Evolutionary conservation across 2,797 vertebrate genomes (phyloP), one percentile per base, ranked within the genome.

Genomic region (Nothura maculosa): DNA sequence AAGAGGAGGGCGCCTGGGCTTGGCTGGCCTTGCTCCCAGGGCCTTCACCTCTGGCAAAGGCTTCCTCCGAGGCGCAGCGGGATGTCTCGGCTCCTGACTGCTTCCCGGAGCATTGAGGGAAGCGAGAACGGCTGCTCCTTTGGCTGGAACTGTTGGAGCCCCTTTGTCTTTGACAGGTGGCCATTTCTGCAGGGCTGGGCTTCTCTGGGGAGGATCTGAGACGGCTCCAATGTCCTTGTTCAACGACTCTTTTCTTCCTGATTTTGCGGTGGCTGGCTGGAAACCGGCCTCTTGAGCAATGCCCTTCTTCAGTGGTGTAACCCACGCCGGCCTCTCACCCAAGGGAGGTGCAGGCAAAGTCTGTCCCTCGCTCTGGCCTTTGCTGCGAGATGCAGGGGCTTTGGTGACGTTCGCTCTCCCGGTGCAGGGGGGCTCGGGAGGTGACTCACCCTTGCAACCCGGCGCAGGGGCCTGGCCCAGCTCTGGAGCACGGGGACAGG

Each of bases 1-100:
- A 0, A 27, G n/a, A 62, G 96, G 92, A 78, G 96, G 96, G 10
- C 69, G 88, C 45, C 1, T 30, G 55, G 96, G 96, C 55, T 96
- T 96, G 81, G 50, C 6, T 0, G 95, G 96, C 34, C 73, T 92
- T 1, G 3, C 12, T 50, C 81, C 90, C 94, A 95, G 81, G 1
- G 4, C 19, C n/a, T 25, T 62, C 48, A 30, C 0, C 0, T 77
- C 90, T 7, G 94, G 96, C 83, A 96, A n/a, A 50, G 92, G 84
- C 72, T 94, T 96, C 66, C 66, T 94, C 8, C 0, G 50, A 42
- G 93, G 90, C 58, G 13, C 5, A 77, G 42, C 27, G 12, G 81
- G 36, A 9, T 32, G 88, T 42, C 36, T 32, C 19, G 36, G 14
- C 32, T 58, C 5, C 0, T 2, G 66, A 48, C 48, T 11, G 1